Evolutionary conservation across 2,797 vertebrate species (phyloP).

Genomic region (Hydrophis major): DNA sequence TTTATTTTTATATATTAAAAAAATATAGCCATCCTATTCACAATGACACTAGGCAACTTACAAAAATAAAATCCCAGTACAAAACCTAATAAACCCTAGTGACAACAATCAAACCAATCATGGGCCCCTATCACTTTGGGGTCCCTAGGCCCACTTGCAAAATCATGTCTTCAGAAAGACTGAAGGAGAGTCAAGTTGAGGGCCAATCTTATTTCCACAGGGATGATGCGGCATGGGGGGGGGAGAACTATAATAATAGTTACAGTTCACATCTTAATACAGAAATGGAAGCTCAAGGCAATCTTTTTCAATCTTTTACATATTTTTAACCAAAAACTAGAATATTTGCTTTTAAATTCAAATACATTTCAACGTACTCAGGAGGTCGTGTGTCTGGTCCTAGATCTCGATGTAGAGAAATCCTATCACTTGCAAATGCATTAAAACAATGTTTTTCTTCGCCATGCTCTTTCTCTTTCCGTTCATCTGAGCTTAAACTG

Average conservation of each 20-base stretch:
- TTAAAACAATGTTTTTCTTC: slow-evolving; percentile 98
- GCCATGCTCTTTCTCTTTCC: slow-evolving; percentile 89
- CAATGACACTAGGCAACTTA: not conserved
- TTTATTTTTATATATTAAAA: not conserved
- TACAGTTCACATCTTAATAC: not conserved
- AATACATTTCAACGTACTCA: slow-evolving; percentile 82
- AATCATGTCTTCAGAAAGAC: not conserved
- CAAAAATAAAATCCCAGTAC: not conserved
- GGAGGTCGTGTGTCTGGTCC: slow-evolving; percentile 96
- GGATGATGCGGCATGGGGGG: not conserved
- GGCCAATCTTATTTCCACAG: not conserved
- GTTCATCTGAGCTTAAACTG: slow-evolving; percentile 81
- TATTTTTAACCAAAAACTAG: slow-evolving; percentile 1
- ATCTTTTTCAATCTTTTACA: not conserved
- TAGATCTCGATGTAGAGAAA: slow-evolving; percentile 94
- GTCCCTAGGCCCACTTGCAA: not conserved
- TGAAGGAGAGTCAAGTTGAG: not conserved
- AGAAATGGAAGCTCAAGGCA: slow-evolving; percentile 10
- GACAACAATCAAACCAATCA: not conserved
- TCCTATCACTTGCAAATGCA: slow-evolving; percentile 92
- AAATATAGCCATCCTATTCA: not conserved
- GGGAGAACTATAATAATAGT: not conserved
- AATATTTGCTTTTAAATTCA: slow-evolving; percentile 7
- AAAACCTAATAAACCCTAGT: not conserved
- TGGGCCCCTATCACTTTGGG: not conserved